A percentile compares a stretch with the other conserved stretches of the same genome.
Evolutionary conservation across 1,140 invertebrate genomes (phyloP).

Genomic region (Zaprionus inermis): DNA sequence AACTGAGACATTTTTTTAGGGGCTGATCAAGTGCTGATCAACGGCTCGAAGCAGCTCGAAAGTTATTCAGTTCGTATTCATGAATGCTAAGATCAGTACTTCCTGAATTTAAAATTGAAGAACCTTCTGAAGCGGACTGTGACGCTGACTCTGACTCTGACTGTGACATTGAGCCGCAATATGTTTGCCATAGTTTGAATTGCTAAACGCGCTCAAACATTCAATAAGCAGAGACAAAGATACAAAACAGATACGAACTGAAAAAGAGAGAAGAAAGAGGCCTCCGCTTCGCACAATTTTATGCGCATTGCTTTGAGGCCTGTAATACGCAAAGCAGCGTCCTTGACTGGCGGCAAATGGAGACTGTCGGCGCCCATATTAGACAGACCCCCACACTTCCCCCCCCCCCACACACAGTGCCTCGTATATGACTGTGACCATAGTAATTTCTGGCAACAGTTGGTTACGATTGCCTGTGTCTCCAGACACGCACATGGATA

Average conservation of each 20-base stretch:
- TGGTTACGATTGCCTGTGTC: constrained; percentile 49
- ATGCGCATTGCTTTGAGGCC: constrained; percentile 54
- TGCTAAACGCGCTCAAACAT: constrained; percentile 55
- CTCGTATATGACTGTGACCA: background rate
- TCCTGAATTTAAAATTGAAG: constrained; percentile 46
- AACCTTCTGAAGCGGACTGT: background rate
- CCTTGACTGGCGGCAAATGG: constrained; percentile 54
- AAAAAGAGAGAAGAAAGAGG: constrained; percentile 35
- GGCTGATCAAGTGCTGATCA: constrained; percentile 45
- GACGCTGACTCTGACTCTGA: constrained; percentile 15
- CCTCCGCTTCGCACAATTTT: constrained; percentile 33
- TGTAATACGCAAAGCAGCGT: constrained; percentile 33
- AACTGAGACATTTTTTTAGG: constrained; percentile 2
- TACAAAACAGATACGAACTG: background rate
- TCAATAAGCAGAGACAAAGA: constrained; percentile 1
- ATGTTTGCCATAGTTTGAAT: constrained; percentile 61
- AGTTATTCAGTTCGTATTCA: constrained; percentile 53
- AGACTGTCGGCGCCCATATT: constrained; percentile 56
- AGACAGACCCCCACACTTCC: background rate
- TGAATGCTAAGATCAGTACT: constrained; percentile 43
- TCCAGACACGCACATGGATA: constrained; percentile 50
- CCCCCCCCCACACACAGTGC: too few relatives aligned
- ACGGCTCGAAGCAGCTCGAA: background rate
- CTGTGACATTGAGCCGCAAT: constrained; percentile 49
- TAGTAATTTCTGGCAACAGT: constrained; percentile 52